Base-by-base conservation (phyloP, 1,140 invertebrate species). In the Aphidius gifuensis region DNA sequence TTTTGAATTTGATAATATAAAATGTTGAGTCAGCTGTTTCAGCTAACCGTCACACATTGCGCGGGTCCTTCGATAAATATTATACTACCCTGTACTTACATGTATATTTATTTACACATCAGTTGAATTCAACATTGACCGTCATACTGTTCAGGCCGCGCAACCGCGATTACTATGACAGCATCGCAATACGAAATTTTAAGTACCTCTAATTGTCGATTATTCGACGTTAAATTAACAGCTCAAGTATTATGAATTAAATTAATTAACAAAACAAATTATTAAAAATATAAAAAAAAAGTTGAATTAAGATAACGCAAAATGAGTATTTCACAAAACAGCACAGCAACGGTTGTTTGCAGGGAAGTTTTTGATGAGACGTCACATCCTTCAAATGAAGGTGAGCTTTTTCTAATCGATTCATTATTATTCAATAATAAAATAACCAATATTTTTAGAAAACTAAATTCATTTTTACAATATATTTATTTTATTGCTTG, bases 341-440 rank as follows among this genome's bases (percentile, higher is more conserved):
- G 71, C 67, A 70, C 84, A 47, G 82, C 86, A 64, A 85, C 86
- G 32, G 84, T 91, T 66, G 85, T 90, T 63, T 92, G 90, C 79
- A 85, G 88, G 77, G 90, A 92, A 80, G 84, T 92, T 58, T 92
- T 92, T 77, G 90, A 92, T 77, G 90, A 90, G 80, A 85, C 87
- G 60, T 91, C 89, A 70, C 85, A 88, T 72, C 90, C 90, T 58
- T 90, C 90, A 16, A 84, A 87, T 63, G 88, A 91, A 82, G 90
- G 90, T 92, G 50, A 64, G 38, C 39, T n/a, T 55, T 46, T 48
- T 47, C 1, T 58, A 47, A 47, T 48, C 32, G 48, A 53, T 16
- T 16, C 16, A 16, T 44, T n/a, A 39, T 40, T 6, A 40, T 39
- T 40, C 1, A 53, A 39, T 53, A 50, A 8, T n/a, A 16, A 23